Conservation (phyloP, 2,113 vertebrate genomes). For the Sphyrna mokarran region DNA sequence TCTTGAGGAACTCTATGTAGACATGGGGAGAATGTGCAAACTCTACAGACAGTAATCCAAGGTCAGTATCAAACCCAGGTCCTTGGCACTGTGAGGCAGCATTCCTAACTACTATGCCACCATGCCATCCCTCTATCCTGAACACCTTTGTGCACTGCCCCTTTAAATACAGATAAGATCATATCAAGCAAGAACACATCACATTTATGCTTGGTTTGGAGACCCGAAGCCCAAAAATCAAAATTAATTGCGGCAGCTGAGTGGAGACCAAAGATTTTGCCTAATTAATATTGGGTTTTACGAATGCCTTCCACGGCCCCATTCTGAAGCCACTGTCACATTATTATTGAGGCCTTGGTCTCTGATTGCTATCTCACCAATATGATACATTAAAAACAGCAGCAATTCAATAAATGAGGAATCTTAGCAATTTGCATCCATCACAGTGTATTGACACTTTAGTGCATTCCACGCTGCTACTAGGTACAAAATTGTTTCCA, state of each 20-base stretch:
- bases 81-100: no score
- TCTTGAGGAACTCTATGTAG: no score
- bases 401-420: conserved; percentile 13
- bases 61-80: no score
- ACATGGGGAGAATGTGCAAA: no score
- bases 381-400: not conserved
- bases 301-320: not conserved
- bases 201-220: not conserved
- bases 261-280: not conserved
- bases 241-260: not conserved
- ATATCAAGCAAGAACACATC: not conserved
- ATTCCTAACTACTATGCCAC: no score
- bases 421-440: not conserved
- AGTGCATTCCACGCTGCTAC: not conserved
- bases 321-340: not conserved
- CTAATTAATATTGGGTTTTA: not conserved
- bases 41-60: no score
- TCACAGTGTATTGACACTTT: not conserved
- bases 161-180: not conserved
- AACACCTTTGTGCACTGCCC: not conserved
- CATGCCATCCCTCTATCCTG: not conserved
- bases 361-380: not conserved
- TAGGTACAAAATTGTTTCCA: not conserved
- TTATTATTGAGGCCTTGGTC: not conserved
- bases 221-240: not conserved